phyloP scores from a whole-genome alignment of 2,113 vertebrate genomes.

The Panthera uncia region DNA sequence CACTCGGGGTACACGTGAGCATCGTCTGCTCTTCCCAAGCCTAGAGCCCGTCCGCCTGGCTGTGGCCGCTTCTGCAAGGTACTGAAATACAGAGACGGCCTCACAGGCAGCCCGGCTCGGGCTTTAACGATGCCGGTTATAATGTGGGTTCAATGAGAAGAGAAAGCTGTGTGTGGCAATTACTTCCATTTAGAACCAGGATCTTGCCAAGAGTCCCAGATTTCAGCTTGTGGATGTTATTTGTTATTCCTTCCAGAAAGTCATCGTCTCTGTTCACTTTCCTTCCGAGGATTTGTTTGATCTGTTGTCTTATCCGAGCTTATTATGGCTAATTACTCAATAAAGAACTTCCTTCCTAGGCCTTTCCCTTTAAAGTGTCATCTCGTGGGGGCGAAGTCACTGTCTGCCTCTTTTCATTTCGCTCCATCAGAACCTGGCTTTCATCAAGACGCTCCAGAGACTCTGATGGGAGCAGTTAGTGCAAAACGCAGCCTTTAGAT shows the following conservation, averaged over 20 bases:
- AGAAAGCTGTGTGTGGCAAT: not conserved
- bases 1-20: rapidly evolving
- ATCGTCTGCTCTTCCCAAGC: not conserved
- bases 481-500: conserved; percentile 24
- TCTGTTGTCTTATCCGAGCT: conserved; percentile 77
- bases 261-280: not conserved
- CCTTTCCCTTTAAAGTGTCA: conserved; percentile 49
- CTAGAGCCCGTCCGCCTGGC: rapidly evolving
- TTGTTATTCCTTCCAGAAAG: conserved; percentile 52
- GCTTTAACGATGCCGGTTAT: rapidly evolving
- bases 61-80: not conserved
- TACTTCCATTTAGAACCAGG: not conserved
- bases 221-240: not conserved
- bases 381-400: not conserved
- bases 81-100: rapidly evolving
- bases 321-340: conserved; percentile 81
- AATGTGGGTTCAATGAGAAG: not conserved
- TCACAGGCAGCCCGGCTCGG: rapidly evolving
- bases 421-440: conserved; percentile 57
- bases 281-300: conserved; percentile 75
- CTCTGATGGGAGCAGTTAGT: conserved; percentile 64
- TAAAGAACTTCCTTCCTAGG: conserved; percentile 51
- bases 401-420: conserved; percentile 66
- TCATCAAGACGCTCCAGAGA: conserved; percentile 44
- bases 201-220: not conserved